phyloP scores from a whole-genome alignment of 2,113 vertebrate species.

The Gadus macrocephalus region DNA sequence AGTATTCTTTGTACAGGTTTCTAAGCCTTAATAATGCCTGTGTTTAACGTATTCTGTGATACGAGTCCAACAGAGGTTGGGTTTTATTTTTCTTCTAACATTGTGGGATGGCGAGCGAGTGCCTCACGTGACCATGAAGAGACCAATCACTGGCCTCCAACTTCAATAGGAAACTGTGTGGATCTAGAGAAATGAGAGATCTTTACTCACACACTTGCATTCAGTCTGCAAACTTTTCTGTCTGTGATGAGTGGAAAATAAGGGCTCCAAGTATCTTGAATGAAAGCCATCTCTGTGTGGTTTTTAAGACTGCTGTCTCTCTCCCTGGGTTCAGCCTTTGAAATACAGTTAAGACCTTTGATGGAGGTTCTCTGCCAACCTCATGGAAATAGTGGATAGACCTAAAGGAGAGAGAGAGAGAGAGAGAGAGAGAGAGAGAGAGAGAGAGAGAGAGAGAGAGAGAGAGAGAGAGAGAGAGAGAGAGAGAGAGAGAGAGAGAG shows the following conservation, averaged over 20 bases:
- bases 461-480: conserved; percentile 50
- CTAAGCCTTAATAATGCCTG: conserved; percentile 81
- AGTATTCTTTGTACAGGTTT: conserved; percentile 80
- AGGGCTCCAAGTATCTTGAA: conserved; percentile 72
- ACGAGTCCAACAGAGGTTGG: conserved; percentile 46
- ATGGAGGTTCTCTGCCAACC: conserved; percentile 70
- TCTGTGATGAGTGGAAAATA: conserved; percentile 75
- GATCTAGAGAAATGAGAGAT: conserved; percentile 61
- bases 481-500: conserved; percentile 46
- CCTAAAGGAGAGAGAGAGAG: conserved; percentile 50
- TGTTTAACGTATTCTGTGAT: conserved; percentile 76
- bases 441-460: conserved; percentile 48
- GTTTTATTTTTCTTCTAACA: conserved; percentile 37
- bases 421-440: conserved; percentile 47
- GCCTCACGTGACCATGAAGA: conserved; percentile 53
- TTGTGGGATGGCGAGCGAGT: conserved; percentile 33
- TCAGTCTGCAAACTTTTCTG: conserved; percentile 67
- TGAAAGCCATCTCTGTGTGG: conserved; percentile 73
- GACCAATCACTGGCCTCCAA: conserved; percentile 56
- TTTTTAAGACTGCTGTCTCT: conserved; percentile 73
- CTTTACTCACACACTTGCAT: conserved; percentile 64
- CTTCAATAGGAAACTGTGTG: conserved; percentile 54
- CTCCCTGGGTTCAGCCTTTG: conserved; percentile 67
- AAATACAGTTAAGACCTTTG: conserved; percentile 78
- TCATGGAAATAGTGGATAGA: conserved; percentile 71